Percentiles rank a stretch among this genome's conserved stretches.
These are phyloP conservation scores for Blastobasis adustella DNA, from an alignment of 2,888 invertebrate genomes.

Conservation along the genomic window DNA sequence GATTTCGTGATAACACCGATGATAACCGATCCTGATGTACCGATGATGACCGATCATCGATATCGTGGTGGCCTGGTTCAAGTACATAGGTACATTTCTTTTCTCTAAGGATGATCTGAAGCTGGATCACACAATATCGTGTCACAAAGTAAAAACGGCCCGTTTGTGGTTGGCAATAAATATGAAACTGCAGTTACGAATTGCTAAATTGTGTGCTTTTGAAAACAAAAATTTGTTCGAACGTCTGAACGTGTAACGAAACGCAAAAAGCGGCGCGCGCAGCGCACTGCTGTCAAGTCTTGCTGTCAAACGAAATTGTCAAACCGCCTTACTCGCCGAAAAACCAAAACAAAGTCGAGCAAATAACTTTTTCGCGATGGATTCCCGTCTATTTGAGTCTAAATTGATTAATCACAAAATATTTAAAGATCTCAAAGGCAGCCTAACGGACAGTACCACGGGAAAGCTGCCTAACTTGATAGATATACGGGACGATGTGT, in stretches of 20 bases:
- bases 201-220: too few relatives aligned
- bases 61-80: too few relatives aligned
- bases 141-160: too few relatives aligned
- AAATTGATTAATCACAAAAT: conserved; percentile 76
- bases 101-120: too few relatives aligned
- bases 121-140: too few relatives aligned
- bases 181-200: too few relatives aligned
- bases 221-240: too few relatives aligned
- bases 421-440: conserved; percentile 74
- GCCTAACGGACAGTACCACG: conserved; percentile 63
- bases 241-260: not conserved
- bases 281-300: conserved; percentile 7
- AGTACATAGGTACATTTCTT: too few relatives aligned
- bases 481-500: conserved; percentile 78
- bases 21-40: too few relatives aligned
- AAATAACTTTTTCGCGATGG: conserved; percentile 51
- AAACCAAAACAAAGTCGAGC: not conserved
- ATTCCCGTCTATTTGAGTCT: conserved; percentile 73
- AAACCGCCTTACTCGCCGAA: conserved; percentile 15
- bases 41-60: too few relatives aligned
- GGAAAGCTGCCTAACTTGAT: conserved; percentile 78
- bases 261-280: not conserved
- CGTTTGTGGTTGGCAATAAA: too few relatives aligned
- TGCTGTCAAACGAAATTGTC: conserved; percentile 3
- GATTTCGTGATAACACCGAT: too few relatives aligned